Evolutionary conservation across 2,113 vertebrate species (phyloP).

Genomic region (Chaenocephalus aceratus): DNA sequence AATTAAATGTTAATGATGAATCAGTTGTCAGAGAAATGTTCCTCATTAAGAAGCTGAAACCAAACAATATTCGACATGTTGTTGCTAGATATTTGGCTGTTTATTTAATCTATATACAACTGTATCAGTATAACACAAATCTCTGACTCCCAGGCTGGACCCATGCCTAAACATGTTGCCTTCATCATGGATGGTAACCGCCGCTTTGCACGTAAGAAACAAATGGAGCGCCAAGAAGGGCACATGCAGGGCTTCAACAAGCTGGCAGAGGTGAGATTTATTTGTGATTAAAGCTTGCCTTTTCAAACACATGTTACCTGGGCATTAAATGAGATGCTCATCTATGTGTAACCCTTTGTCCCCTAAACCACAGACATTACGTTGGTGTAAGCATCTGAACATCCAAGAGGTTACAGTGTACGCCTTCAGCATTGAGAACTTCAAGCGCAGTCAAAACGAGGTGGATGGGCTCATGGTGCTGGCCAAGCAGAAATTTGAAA

Average conservation of each 20-base stretch:
- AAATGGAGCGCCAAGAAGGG: conserved; percentile 92
- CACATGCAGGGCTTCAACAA: conserved; percentile 97
- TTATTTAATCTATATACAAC: background rate
- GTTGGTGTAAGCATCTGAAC: conserved; percentile 96
- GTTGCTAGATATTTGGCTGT: background rate
- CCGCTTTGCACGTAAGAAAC: conserved; percentile 92
- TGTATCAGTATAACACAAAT: background rate
- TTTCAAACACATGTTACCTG: background rate
- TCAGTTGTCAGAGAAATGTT: no score
- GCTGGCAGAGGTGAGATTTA: conserved; percentile 90
- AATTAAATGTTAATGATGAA: background rate
- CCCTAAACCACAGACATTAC: conserved; percentile 85
- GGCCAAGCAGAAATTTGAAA: conserved; percentile 93
- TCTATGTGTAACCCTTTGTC: background rate
- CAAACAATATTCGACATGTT: background rate
- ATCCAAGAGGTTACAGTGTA: conserved; percentile 97
- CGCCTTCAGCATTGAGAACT: conserved; percentile 99
- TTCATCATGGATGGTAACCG: conserved; percentile 99
- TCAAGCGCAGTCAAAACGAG: conserved; percentile 95
- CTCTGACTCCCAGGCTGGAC: conserved; percentile 87
- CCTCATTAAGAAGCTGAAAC: background rate
- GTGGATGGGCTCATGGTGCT: conserved; percentile 97
- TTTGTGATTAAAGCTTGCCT: background rate
- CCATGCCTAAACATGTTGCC: conserved; percentile 95
- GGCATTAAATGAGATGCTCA: background rate